Evolutionary conservation across 2,113 vertebrate species (phyloP).

Genomic region (Semicossyphus pulcher): DNA sequence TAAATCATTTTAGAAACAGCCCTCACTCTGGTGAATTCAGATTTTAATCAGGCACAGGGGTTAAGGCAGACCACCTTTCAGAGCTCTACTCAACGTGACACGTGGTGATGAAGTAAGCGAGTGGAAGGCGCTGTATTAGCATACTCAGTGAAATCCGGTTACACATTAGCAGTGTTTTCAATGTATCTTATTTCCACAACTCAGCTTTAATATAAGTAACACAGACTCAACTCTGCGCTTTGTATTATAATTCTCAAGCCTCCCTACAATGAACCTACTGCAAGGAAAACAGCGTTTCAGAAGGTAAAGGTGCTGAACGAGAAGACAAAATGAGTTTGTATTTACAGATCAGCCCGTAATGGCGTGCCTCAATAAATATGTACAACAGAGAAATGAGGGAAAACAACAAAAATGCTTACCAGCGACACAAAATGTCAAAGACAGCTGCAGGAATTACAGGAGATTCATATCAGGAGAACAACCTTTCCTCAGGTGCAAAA

Average conservation of each 20-base stretch:
- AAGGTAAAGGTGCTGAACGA: background rate
- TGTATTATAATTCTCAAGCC: background rate
- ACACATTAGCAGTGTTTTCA: background rate
- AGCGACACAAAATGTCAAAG: constrained; percentile 72
- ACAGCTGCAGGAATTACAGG: constrained; percentile 65
- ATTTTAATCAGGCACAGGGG: constrained; percentile 40
- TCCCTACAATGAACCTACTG: background rate
- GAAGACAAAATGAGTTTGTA: constrained; percentile 12
- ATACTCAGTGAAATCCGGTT: constrained; percentile 21
- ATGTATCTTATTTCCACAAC: constrained; percentile 1
- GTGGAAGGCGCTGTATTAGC: constrained; percentile 19
- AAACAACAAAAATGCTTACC: constrained; percentile 48
- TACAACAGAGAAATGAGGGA: constrained; percentile 10
- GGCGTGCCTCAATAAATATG: constrained; percentile 40
- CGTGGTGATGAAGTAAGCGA: background rate
- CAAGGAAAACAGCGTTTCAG: background rate
- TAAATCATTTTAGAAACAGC: constrained; percentile 34
- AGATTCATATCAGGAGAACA: constrained; percentile 65
- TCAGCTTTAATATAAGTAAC: constrained; percentile 2
- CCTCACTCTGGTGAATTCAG: constrained; percentile 31
- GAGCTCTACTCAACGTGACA: constrained; percentile 26
- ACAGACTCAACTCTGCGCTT: background rate
- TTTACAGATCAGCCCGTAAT: constrained; percentile 36
- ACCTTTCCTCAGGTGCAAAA: constrained; percentile 64
- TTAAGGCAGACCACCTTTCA: constrained; percentile 6